These are phyloP conservation scores for Melanostoma mellinum DNA, from an alignment of 2,888 invertebrate genomes.

Conservation along the genomic window DNA sequence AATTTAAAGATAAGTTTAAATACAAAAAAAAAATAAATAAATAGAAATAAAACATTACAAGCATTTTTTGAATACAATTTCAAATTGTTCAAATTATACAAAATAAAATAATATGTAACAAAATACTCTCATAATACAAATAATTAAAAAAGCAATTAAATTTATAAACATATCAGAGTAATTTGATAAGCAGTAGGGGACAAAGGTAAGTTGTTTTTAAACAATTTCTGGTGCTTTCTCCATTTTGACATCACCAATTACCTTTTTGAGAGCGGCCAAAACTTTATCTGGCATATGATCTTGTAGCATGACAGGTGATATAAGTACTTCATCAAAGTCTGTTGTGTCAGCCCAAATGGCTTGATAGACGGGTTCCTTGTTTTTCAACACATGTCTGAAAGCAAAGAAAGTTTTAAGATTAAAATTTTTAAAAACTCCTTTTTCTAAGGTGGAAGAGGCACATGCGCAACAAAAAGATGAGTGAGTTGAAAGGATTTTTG, in stretches of 20 bases:
- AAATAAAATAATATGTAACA: slow-evolving; percentile 54
- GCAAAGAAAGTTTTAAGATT: slow-evolving; percentile 26
- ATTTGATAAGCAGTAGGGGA: slow-evolving; percentile 20
- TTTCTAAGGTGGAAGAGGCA: neutral
- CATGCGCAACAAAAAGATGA: slow-evolving; percentile 3
- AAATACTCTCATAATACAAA: slow-evolving; percentile 44
- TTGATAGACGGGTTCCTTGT: slow-evolving; percentile 91
- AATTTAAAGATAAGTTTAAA: slow-evolving; percentile 22
- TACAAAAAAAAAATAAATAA: slow-evolving; percentile 23
- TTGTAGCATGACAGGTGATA: slow-evolving; percentile 94
- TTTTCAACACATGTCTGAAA: slow-evolving; percentile 86
- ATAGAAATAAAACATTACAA: slow-evolving; percentile 41
- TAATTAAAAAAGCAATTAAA: slow-evolving; percentile 37
- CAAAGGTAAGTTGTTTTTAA: slow-evolving; percentile 16
- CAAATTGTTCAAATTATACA: slow-evolving; percentile 36
- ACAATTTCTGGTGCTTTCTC: slow-evolving; percentile 76
- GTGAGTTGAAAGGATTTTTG: too few species aligned
- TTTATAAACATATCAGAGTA: slow-evolving; percentile 28
- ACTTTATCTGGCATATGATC: slow-evolving; percentile 96
- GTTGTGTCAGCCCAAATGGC: slow-evolving; percentile 93
- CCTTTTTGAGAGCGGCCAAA: slow-evolving; percentile 92
- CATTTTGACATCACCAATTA: slow-evolving; percentile 82
- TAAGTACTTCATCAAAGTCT: slow-evolving; percentile 93
- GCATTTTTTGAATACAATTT: slow-evolving; percentile 30
- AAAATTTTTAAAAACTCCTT: neutral